These are phyloP conservation scores for Lordiphosa fenestrarum DNA, from an alignment of 2,888 invertebrate genomes.

Conservation along the genomic window DNA sequence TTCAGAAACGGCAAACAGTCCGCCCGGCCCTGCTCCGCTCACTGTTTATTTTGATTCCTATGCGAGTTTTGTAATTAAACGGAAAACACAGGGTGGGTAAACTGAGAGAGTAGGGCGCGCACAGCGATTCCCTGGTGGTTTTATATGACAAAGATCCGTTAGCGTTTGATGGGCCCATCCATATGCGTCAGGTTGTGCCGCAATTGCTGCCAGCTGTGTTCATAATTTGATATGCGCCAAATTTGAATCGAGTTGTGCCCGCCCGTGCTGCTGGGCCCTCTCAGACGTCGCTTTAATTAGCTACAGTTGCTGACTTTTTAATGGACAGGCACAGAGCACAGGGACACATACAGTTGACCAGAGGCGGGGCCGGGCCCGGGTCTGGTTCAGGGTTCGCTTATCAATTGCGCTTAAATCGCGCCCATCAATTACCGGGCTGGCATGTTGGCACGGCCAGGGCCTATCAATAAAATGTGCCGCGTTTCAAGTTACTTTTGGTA, in stretches of 20 bases:
- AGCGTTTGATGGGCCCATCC: conserved; percentile 9
- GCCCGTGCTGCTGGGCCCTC: too few species aligned
- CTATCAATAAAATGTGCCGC: conserved; percentile 56
- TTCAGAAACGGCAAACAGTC: conserved; percentile 2
- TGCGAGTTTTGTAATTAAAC: conserved; percentile 62
- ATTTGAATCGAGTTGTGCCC: conserved; percentile 66
- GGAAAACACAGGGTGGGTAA: conserved; percentile 26
- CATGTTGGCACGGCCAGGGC: conserved; percentile 23
- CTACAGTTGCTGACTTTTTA: conserved; percentile 73
- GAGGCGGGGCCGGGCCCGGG: conserved; percentile 4
- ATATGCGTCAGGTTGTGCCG: conserved; percentile 54
- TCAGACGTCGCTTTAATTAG: conserved; percentile 57
- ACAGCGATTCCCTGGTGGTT: conserved; percentile 51
- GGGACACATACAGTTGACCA: conserved; percentile 3
- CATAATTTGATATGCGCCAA: conserved; percentile 71
- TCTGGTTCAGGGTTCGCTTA: conserved; percentile 43
- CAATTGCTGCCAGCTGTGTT: conserved; percentile 72
- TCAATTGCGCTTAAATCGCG: conserved; percentile 66
- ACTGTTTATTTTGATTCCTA: conserved; percentile 46
- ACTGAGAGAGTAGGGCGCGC: conserved; percentile 3
- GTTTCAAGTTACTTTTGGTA: conserved; percentile 56
- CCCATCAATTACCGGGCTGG: conserved; percentile 62
- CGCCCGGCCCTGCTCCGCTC: not conserved
- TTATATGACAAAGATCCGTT: conserved; percentile 5
- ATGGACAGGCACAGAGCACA: conserved; percentile 45